These are phyloP conservation scores for Calameuta idolon DNA, from an alignment of 2,888 invertebrate species.

Conservation along the genomic window DNA sequence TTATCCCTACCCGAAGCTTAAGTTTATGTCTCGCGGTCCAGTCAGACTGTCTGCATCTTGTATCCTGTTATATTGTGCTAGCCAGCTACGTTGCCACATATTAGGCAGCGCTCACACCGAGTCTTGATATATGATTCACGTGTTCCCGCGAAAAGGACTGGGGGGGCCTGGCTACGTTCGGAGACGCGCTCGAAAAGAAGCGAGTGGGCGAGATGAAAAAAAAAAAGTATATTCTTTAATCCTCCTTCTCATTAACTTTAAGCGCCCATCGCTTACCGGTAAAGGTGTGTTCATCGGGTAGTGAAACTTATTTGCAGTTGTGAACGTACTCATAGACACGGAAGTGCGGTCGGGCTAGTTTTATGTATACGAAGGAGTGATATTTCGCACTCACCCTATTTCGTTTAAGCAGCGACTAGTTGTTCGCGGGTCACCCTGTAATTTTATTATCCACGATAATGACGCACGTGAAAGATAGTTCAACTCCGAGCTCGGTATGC, in stretches of 20 bases:
- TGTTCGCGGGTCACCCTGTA: slow-evolving; percentile 12
- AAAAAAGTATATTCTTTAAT: background rate
- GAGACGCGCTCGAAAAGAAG: background rate
- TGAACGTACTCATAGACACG: background rate
- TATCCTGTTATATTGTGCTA: slow-evolving; percentile 38
- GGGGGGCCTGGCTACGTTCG: background rate
- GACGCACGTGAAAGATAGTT: slow-evolving; percentile 17
- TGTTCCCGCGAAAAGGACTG: background rate
- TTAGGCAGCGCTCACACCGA: slow-evolving; percentile 34
- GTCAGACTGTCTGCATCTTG: slow-evolving; percentile 36
- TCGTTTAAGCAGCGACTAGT: background rate
- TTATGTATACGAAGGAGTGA: background rate
- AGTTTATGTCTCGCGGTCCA: slow-evolving; percentile 37
- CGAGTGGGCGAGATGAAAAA: background rate
- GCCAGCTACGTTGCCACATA: slow-evolving; percentile 23
- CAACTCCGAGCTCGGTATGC: slow-evolving; percentile 19
- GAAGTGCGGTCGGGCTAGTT: background rate
- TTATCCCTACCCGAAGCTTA: slow-evolving; percentile 22
- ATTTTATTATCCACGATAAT: slow-evolving; percentile 6
- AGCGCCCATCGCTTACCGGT: background rate
- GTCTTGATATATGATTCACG: slow-evolving; percentile 5
- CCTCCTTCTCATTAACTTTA: background rate
- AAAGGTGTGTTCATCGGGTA: background rate
- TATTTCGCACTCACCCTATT: background rate
- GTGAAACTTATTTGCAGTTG: background rate